Evolutionary conservation across 2,113 vertebrate species (phyloP).

Genomic region (Ardeotis arabs): DNA sequence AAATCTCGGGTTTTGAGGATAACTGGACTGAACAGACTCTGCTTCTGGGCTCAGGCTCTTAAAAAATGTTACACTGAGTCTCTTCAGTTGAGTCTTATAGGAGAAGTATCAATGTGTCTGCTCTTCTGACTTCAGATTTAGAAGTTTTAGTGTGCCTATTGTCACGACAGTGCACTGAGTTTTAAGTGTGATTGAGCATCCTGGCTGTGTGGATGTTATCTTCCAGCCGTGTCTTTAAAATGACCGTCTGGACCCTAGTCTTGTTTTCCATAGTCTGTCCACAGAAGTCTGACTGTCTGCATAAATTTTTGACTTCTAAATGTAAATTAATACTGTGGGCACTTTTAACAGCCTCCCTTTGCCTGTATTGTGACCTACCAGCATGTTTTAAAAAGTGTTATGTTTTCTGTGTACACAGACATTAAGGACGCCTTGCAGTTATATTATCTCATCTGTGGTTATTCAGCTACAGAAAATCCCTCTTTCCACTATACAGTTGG

Average conservation of each 20-base stretch:
- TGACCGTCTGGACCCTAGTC: background rate
- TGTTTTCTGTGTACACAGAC: background rate
- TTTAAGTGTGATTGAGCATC: background rate
- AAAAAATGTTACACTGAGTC: background rate
- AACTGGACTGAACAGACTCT: background rate
- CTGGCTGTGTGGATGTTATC: background rate
- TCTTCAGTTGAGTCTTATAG: background rate
- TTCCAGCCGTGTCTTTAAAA: background rate
- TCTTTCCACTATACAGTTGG: background rate
- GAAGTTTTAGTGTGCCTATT: background rate
- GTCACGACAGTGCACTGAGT: background rate
- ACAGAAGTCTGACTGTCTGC: background rate
- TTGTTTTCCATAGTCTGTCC: background rate
- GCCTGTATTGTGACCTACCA: background rate
- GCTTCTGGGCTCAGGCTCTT: background rate
- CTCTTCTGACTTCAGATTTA: background rate
- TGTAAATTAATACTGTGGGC: background rate
- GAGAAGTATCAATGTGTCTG: background rate
- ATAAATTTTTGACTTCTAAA: background rate
- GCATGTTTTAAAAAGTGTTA: background rate
- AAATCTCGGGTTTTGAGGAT: background rate
- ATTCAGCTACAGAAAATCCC: slow-evolving; percentile 28
- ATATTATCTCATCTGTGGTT: slow-evolving; percentile 15
- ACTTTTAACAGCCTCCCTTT: background rate
- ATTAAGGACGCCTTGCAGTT: background rate